Conservation (phyloP, 1,140 invertebrate species). For the Aporrectodea caliginosa region DNA sequence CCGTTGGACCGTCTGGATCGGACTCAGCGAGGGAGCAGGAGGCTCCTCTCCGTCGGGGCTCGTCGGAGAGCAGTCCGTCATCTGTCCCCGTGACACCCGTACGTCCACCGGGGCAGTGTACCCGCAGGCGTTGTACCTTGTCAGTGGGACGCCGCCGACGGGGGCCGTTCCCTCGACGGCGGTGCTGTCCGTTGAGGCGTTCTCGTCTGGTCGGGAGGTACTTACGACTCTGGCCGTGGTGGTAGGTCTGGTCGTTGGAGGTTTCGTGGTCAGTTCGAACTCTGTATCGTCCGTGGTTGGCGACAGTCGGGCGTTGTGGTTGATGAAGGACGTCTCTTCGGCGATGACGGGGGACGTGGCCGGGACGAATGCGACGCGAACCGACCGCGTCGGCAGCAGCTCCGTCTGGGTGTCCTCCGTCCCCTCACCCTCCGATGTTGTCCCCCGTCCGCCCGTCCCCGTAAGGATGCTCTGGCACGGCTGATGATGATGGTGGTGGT, state of each 20-base stretch:
- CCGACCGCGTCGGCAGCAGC: conserved; percentile 67
- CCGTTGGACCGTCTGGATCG: background rate
- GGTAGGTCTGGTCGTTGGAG: conserved; percentile 61
- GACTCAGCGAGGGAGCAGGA: background rate
- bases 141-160: conserved; percentile 64
- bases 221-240: conserved; percentile 62
- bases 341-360: conserved; percentile 6
- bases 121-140: background rate
- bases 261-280: conserved; percentile 59
- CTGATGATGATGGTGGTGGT: conserved; percentile 57
- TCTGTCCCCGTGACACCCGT: background rate
- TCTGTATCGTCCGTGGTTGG: conserved; percentile 38
- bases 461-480: conserved; percentile 46
- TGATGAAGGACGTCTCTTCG: conserved; percentile 34
- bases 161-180: conserved; percentile 57
- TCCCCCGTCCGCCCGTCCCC: conserved; percentile 7
- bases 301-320: conserved; percentile 45
- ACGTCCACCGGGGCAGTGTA: background rate
- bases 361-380: background rate
- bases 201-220: conserved; percentile 80
- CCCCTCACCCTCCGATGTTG: conserved; percentile 53
- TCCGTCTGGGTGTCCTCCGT: conserved; percentile 81
- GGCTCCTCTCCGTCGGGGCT: conserved; percentile 62
- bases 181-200: conserved; percentile 61
- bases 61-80: conserved; percentile 56